Conservation (phyloP, 2,888 invertebrate genomes). For the Alviniconcha strummeri region DNA sequence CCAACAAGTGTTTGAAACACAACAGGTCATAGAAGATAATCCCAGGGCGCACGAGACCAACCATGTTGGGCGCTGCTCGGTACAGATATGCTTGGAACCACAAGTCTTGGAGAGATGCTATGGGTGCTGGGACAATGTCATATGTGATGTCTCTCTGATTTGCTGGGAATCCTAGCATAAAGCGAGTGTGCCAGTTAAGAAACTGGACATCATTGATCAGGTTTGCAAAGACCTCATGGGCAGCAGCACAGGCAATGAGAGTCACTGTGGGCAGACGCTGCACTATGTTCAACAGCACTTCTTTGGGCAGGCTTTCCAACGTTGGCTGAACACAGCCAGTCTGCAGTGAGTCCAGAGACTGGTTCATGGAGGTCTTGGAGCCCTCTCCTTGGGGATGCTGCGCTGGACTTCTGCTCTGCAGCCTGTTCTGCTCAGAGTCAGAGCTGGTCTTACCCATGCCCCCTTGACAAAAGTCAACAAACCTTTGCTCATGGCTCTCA, state of each 20-base stretch:
- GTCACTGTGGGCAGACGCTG: conserved; percentile 15
- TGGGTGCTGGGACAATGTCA: not conserved
- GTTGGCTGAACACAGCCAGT: not conserved
- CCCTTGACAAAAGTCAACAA: too few relatives aligned
- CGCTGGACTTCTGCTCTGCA: too few relatives aligned
- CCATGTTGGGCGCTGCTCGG: conserved; percentile 15
- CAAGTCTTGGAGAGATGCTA: conserved; percentile 19
- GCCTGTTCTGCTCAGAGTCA: too few relatives aligned
- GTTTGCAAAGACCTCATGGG: conserved; percentile 1
- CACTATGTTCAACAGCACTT: conserved; percentile 11
- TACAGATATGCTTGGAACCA: conserved; percentile 20
- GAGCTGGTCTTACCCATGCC: too few relatives aligned
- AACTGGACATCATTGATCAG: conserved; percentile 20
- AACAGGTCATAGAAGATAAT: conserved; percentile 21
- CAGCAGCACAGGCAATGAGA: conserved; percentile 4
- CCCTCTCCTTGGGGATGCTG: too few relatives aligned
- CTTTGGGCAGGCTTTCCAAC: conserved; percentile 10
- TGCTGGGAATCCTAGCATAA: conserved; percentile 14
- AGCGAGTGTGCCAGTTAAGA: conserved; percentile 18
- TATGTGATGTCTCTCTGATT: conserved; percentile 16
- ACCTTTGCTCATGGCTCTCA: not conserved
- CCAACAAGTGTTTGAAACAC: conserved; percentile 28
- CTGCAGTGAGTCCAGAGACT: not conserved
- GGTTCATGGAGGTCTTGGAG: not conserved
- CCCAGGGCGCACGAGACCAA: conserved; percentile 16